Base-by-base conservation (phyloP, 2,888 invertebrate genomes). In the Notodonta ziczac region DNA sequence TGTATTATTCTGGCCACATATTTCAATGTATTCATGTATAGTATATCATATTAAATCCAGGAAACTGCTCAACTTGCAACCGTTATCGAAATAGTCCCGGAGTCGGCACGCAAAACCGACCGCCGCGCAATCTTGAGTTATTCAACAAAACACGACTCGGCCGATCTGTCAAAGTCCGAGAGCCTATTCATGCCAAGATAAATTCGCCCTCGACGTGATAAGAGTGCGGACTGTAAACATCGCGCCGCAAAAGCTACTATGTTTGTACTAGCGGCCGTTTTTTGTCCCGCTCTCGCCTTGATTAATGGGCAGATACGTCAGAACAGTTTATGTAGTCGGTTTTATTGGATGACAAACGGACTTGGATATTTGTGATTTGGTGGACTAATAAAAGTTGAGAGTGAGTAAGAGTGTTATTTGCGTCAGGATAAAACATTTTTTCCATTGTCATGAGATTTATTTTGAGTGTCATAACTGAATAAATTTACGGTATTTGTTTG, bases 91-190 rank as follows among this genome's bases (percentile, higher is more conserved):
- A 63, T 63, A 66, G 63, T 62, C 62, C 56, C 46, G 72, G 72
- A 73, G 72, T 65, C 69, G 61, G 62, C 67, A 59, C 58, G 67
- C 74, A 79, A 78, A 80, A 82, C 16, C 50, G 82, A 77, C 70
- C 63, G 68, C 71, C 67, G 68, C 67, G 56, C 69, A 73, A 74
- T 74, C 76, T 74, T 71, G 67, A 84, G 79, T 86, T 87, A 87
- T 84, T 87, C 82, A 86, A 86, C 87, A 86, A 84, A 88, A 87
- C 82, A 83, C 73, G 80, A 77, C 67, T 65, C 77, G 75, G 76
- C 79, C 83, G 81, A 89, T 90, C 86, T 86, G 89, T 90, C 89
- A 89, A 85, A 83, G 86, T 86, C 87, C 66, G 53, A 48, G 71
- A 64, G 80, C 77, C 85, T 81, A 85, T 87, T 88, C 86, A 85